phyloP scores from a whole-genome alignment of 2,888 invertebrate species.

The Macrophya annulata region DNA sequence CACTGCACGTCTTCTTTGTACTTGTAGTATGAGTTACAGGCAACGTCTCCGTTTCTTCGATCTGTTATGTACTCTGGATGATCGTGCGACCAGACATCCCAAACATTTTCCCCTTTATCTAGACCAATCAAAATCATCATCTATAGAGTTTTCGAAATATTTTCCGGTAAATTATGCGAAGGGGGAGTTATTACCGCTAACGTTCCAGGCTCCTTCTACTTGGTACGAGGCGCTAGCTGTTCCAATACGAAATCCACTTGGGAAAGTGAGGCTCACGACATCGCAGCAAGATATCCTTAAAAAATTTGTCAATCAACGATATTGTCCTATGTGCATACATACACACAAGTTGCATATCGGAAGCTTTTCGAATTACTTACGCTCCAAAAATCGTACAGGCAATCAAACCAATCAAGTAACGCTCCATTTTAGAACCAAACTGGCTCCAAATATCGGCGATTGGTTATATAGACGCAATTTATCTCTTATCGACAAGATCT shows the following conservation, averaged over 20 bases:
- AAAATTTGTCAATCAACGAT: neutral
- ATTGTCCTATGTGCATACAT: no score
- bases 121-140: neutral
- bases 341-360: neutral
- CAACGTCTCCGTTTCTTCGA: constrained; percentile 83
- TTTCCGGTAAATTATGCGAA: constrained; percentile 78
- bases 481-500: neutral
- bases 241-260: constrained; percentile 67
- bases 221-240: constrained; percentile 78
- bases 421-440: neutral
- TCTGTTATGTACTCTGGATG: constrained; percentile 81
- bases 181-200: constrained; percentile 70
- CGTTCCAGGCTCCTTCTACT: constrained; percentile 83
- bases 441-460: neutral
- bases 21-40: constrained; percentile 84
- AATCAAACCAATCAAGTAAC: constrained; percentile 83
- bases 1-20: constrained; percentile 85
- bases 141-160: constrained; percentile 67
- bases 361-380: neutral
- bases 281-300: constrained; percentile 24
- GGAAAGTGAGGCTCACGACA: constrained; percentile 61
- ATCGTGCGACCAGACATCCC: constrained; percentile 35
- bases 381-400: neutral
- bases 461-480: neutral
- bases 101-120: constrained; percentile 52